Evolutionary conservation across 1,140 invertebrate species (phyloP).

Genomic region (Mycetomoellerius zeteki): DNA sequence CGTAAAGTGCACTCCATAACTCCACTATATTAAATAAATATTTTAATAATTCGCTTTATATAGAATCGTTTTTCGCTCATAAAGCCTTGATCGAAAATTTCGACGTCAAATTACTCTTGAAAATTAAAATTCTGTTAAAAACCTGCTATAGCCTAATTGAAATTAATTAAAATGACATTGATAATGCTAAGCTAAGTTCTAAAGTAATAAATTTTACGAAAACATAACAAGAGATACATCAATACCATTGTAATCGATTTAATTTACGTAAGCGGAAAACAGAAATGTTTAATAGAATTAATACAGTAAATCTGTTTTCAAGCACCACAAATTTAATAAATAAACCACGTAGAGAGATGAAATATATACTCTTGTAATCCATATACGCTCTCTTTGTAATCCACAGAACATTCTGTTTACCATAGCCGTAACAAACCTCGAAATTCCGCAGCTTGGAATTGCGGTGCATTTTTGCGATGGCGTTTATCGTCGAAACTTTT

Average conservation of each 20-base stretch:
- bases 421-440: background rate
- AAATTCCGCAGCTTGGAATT: conserved; percentile 1
- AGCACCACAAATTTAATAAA: background rate
- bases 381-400: background rate
- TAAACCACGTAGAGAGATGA: background rate
- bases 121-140: conserved; percentile 5
- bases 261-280: background rate
- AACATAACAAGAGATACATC: background rate
- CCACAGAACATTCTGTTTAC: background rate
- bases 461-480: conserved; percentile 7
- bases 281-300: conserved; percentile 11
- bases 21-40: conserved; percentile 13
- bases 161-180: background rate
- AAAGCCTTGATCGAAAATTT: background rate
- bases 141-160: background rate
- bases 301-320: background rate
- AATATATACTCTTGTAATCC: background rate
- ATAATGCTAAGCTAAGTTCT: background rate
- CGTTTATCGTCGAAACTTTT: conserved; percentile 42
- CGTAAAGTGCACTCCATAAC: background rate
- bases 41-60: conserved; percentile 24
- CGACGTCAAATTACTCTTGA: background rate
- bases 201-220: conserved; percentile 1
- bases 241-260: background rate
- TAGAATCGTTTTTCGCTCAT: background rate